Conservation (phyloP, 92 coral and sea anemone species). For the Epizoanthus fatuus region DNA sequence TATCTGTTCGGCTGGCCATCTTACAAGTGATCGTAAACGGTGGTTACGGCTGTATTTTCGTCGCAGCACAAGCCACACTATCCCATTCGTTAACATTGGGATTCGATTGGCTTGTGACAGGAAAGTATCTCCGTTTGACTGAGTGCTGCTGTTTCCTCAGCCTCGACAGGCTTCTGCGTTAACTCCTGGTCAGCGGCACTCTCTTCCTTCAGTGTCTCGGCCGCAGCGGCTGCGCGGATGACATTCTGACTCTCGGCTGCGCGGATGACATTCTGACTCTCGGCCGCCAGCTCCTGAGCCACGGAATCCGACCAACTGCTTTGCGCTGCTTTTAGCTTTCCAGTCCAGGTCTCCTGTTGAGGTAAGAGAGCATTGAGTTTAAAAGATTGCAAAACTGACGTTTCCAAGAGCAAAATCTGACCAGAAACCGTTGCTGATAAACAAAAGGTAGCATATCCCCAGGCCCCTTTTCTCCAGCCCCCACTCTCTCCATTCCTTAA, state of each 20-base stretch:
- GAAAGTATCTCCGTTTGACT: constrained; percentile 75
- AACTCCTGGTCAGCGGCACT: constrained; percentile 50
- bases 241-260: constrained; percentile 82
- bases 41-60: too few species aligned
- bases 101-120: constrained; percentile 85
- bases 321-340: constrained; percentile 90
- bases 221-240: constrained; percentile 42
- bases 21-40: background rate
- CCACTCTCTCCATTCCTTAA: background rate
- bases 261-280: constrained; percentile 65
- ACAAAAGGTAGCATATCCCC: background rate
- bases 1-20: background rate
- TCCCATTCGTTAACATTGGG: constrained; percentile 65
- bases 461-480: background rate
- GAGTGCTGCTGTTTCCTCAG: constrained; percentile 66
- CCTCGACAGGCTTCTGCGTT: constrained; percentile 44
- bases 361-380: background rate
- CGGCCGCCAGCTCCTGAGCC: constrained; percentile 86
- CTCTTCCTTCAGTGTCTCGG: constrained; percentile 43
- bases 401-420: too few species aligned
- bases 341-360: constrained; percentile 93
- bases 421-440: too few species aligned
- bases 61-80: background rate
- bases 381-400: too few species aligned
- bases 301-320: constrained; percentile 94